Evolutionary conservation across 2,888 invertebrate genomes (phyloP), one percentile per base, ranked within the genome.

Genomic region (Adineta ricciae): DNA sequence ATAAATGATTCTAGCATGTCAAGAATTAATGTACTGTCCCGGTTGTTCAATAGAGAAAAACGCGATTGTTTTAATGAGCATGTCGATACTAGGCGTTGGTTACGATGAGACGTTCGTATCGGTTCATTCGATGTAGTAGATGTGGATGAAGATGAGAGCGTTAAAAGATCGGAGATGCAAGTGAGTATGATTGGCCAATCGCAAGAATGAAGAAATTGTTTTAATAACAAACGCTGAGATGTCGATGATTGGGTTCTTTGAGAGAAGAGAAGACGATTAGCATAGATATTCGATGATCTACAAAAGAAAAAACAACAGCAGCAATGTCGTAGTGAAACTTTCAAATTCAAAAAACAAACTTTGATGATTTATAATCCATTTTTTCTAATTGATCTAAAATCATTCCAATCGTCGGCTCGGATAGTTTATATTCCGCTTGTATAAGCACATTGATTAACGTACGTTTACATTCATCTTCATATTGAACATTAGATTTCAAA

Each of bases 401-500:
- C 78, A 78, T 78, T 24, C 78, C 78, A 41, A 78, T 78, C 4
- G 78, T 78, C n/a, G 78, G 41, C 16, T 78, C 78, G 0, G 78
- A 78, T 78, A 78, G 14, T 78, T 78, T 38, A 41, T 41, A 24
- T 78, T 78, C 78, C 21, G n/a, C 38, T 41, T 78, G 19, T 41
- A 38, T 21, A 41, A 78, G 41, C 41, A 78, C 38, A 78, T 78
- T 78, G 11, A 78, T 78, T 41, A 78, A 78, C n/a, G 41, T 14
- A 78, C 36, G 41, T 78, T 78, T 78, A 41, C 78, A 78, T 41
- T 78, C 78, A 78, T 78, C 78, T 24, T 78, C 78, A 78, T 78
- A 2, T 78, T 78, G 41, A 24, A n/a, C 24, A 78, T 78, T 78
- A 41, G 19, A 78, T 78, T 24, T 38, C 11, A 78, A 41, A 78